Conservation (phyloP, 2,797 vertebrate genomes). For the Scyliorhinus canicula region DNA sequence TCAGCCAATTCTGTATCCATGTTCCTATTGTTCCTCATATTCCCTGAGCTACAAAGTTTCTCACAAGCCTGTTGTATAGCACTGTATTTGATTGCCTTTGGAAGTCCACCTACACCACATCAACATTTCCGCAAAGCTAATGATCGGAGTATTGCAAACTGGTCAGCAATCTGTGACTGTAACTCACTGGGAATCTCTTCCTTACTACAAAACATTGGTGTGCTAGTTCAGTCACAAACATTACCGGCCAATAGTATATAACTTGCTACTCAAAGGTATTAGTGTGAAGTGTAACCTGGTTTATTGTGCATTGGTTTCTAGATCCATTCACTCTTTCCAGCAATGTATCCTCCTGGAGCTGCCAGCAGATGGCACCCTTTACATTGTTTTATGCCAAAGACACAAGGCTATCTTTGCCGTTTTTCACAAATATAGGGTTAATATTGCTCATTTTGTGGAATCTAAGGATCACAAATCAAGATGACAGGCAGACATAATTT, state of each 20-base stretch:
- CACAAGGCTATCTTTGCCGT: too few relatives aligned
- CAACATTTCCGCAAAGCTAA: background rate
- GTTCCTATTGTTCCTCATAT: too few relatives aligned
- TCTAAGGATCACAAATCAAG: background rate
- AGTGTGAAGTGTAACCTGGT: background rate
- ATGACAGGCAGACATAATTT: background rate
- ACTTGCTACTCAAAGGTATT: background rate
- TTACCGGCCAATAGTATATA: background rate
- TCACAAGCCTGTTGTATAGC: too few relatives aligned
- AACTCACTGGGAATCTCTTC: background rate
- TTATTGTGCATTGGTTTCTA: background rate
- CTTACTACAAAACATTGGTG: background rate
- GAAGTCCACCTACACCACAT: too few relatives aligned
- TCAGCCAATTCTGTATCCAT: too few relatives aligned
- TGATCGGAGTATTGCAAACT: background rate
- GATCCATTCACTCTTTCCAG: background rate
- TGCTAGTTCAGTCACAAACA: background rate
- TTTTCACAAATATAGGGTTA: background rate
- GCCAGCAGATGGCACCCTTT: conserved; percentile 5
- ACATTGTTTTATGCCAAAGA: background rate
- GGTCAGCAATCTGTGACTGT: background rate
- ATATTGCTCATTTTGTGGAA: background rate
- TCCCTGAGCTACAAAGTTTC: too few relatives aligned
- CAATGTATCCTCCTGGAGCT: background rate
- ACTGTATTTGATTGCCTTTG: too few relatives aligned